Evolutionary conservation across 1,140 invertebrate genomes (phyloP).

Genomic region (Drosophila nasuta): DNA sequence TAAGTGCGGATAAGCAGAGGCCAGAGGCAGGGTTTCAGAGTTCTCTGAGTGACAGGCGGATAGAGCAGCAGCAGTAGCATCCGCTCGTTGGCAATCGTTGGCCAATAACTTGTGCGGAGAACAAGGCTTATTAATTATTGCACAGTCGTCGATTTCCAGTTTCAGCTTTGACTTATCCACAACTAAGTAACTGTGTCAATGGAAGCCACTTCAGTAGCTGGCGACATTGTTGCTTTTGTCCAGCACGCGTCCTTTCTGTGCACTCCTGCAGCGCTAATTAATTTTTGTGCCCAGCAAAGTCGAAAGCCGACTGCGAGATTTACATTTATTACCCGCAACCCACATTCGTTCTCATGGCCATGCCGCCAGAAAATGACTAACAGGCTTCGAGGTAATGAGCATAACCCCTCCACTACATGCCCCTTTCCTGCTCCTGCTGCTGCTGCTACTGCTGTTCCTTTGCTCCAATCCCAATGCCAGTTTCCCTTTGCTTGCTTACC

Average conservation of each 20-base stretch:
- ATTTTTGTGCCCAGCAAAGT: slow-evolving; percentile 74
- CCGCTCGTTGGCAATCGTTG: background rate
- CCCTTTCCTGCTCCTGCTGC: background rate
- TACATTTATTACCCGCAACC: slow-evolving; percentile 78
- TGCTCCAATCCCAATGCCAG: slow-evolving; percentile 13
- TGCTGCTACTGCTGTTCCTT: background rate
- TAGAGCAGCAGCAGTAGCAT: background rate
- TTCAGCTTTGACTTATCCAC: slow-evolving; percentile 52
- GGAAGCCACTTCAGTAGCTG: slow-evolving; percentile 1
- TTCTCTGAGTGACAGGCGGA: slow-evolving; percentile 21
- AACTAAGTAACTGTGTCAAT: background rate
- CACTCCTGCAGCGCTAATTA: slow-evolving; percentile 82
- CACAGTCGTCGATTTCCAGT: slow-evolving; percentile 53
- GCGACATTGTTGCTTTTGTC: slow-evolving; percentile 13
- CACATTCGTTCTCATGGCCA: slow-evolving; percentile 2
- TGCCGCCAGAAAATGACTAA: slow-evolving; percentile 59
- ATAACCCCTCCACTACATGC: slow-evolving; percentile 10
- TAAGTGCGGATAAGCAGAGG: slow-evolving; percentile 19
- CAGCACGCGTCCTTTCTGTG: slow-evolving; percentile 44
- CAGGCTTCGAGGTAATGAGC: slow-evolving; percentile 67
- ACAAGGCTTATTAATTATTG: slow-evolving; percentile 74
- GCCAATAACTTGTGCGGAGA: slow-evolving; percentile 3
- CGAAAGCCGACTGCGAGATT: slow-evolving; percentile 58
- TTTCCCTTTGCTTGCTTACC: slow-evolving; percentile 4
- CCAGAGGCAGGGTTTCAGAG: no score